Base-by-base conservation (phyloP, 2,113 vertebrate species). In the Phoenicopterus ruber region DNA sequence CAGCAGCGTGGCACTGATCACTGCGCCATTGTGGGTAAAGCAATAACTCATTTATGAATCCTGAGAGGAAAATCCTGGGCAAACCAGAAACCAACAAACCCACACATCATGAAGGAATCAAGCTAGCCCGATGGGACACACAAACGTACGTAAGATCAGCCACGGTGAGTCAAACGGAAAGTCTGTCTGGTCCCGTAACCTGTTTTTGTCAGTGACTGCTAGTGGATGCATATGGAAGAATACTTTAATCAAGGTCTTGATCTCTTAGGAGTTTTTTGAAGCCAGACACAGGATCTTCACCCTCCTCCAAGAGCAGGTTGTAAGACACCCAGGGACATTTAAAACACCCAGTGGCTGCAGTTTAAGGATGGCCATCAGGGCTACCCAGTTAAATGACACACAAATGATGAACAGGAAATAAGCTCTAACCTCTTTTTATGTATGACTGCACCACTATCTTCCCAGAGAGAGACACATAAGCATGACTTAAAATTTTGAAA, bases 91-190 rank as follows among this genome's bases (percentile, higher is more conserved):
- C 12, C n/a, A 82, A 73, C 13, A 31, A 73, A 89, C 10, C 3
- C 14, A 71, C 21, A 16, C 13, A 36, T 32, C 13, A 38, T 4
- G 24, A 66, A 76, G 44, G 58, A 92, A 28, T 21, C 31, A 17
- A 49, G 8, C 46, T 44, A 71, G 26, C n/a, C n/a, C 2, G 3
- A 38, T 0, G 1, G 55, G 57, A 65, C 24, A 61, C 26, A 36
- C 26, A 9, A 17, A 70, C 8, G 2, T 24, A 42, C 6, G 28
- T 28, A 50, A n/a, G 42, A 61, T 44, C 18, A 10, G 36, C 42
- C 49, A 38, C 1, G 88, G 32, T 2, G 13, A 83, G 44, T 42
- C 38, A 54, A 74, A 70, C 0, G 1, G 32, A 69, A 80, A 47
- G 50, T 42, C 25, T 58, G 44, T 31, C 50, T 47, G 11, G 63